phyloP scores from a whole-genome alignment of 2,797 vertebrate species.

The Rhabdomys pumilio region DNA sequence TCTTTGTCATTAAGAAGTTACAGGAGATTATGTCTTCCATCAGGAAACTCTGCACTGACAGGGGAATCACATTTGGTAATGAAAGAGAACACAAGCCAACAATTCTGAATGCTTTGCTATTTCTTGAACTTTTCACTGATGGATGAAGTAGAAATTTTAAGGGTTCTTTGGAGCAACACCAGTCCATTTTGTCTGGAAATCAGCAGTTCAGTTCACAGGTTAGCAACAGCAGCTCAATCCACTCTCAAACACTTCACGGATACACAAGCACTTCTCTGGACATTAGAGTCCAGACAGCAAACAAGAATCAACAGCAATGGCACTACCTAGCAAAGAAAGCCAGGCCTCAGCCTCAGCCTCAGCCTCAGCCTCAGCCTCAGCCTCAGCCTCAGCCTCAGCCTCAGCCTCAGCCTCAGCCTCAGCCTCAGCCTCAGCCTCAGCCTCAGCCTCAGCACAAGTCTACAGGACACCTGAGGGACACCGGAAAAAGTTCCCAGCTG shows the following conservation, averaged over 20 bases:
- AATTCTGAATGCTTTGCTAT: background rate
- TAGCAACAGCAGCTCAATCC: background rate
- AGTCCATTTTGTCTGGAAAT: background rate
- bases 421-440: no score
- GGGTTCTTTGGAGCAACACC: background rate
- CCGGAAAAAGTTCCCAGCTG: background rate
- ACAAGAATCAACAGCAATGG: no score
- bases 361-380: no score
- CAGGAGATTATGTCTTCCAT: background rate
- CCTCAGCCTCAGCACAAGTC: background rate
- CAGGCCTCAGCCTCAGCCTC: no score
- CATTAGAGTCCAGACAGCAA: background rate
- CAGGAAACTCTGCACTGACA: background rate
- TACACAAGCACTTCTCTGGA: background rate
- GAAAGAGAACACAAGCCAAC: background rate
- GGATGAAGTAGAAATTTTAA: background rate
- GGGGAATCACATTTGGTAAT: background rate
- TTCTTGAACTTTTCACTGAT: background rate
- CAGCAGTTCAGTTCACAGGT: background rate
- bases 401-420: no score
- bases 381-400: background rate
- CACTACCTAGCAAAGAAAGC: no score
- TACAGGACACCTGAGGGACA: background rate
- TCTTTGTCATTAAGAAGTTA: slow-evolving; percentile 33
- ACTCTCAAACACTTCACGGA: background rate